Percentiles rank a stretch among this genome's conserved stretches.
Conservation (phyloP, 2,113 vertebrate genomes). For the Oreochromis niloticus region DNA sequence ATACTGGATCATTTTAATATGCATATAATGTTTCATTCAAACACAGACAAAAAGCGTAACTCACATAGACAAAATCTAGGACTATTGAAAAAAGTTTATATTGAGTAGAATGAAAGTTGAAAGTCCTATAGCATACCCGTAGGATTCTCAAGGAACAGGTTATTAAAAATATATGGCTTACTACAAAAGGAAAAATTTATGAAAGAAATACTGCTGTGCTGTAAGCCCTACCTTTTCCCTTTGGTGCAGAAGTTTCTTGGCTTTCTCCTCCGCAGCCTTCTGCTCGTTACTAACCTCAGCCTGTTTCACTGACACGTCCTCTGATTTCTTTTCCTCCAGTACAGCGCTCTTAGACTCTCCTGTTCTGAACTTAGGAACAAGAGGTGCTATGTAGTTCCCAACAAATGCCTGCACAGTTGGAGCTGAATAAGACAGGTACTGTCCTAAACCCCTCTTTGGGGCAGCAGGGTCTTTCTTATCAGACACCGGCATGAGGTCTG, state of each 20-base stretch:
- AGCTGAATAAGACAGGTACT: constrained; percentile 84
- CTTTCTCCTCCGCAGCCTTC: constrained; percentile 78
- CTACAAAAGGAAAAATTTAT: neutral
- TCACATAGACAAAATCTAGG: neutral
- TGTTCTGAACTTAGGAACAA: constrained; percentile 82
- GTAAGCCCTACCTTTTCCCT: constrained; percentile 82
- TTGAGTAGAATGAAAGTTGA: neutral
- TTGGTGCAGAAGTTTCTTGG: constrained; percentile 81
- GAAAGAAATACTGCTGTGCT: neutral
- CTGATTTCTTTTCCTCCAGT: constrained; percentile 53
- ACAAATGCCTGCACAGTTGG: constrained; percentile 91
- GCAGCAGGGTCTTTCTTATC: neutral
- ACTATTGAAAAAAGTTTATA: neutral
- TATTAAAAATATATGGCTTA: neutral
- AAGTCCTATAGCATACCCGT: neutral
- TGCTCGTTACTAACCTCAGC: constrained; percentile 71
- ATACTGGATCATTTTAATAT: neutral
- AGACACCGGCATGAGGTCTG: neutral
- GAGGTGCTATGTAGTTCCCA: constrained; percentile 85
- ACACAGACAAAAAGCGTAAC: neutral
- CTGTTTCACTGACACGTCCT: constrained; percentile 55
- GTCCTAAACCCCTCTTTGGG: constrained; percentile 81
- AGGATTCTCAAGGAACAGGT: neutral
- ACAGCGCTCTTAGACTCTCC: constrained; percentile 71
- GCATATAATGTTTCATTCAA: neutral